Evolutionary conservation across 2,797 vertebrate genomes (phyloP).

Genomic region (Protonibea diacanthus): DNA sequence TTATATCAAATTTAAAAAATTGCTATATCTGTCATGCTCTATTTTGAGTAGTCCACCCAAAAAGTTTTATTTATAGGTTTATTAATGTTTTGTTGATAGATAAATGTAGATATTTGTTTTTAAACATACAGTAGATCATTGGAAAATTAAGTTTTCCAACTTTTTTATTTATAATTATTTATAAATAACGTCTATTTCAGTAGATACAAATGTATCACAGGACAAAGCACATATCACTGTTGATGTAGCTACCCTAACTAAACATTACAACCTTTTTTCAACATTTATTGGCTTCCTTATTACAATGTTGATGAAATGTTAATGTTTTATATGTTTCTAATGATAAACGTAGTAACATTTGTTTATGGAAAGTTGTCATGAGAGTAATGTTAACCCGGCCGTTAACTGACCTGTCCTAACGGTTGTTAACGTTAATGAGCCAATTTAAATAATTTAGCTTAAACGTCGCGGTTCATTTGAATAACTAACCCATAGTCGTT

Average conservation of each 20-base stretch:
- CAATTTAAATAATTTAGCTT: too few relatives aligned
- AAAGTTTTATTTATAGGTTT: too few relatives aligned
- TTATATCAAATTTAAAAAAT: too few relatives aligned
- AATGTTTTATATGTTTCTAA: neutral
- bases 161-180: neutral
- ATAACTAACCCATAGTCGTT: too few relatives aligned
- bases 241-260: neutral
- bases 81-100: too few relatives aligned
- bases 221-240: neutral
- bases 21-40: too few relatives aligned
- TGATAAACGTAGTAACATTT: neutral
- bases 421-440: neutral
- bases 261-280: neutral
- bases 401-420: neutral
- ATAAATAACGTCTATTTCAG: neutral
- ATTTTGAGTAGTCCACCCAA: too few relatives aligned
- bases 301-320: neutral
- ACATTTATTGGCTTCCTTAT: neutral
- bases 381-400: neutral
- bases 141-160: neutral
- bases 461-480: neutral
- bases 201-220: neutral
- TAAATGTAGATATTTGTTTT: too few relatives aligned
- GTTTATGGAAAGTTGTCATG: neutral
- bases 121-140: too few relatives aligned